A percentile compares a stretch with the other conserved stretches of the same genome.
These are phyloP conservation scores for Taphrorychus bicolor DNA, from an alignment of 2,888 invertebrate genomes.

Conservation along the genomic window DNA sequence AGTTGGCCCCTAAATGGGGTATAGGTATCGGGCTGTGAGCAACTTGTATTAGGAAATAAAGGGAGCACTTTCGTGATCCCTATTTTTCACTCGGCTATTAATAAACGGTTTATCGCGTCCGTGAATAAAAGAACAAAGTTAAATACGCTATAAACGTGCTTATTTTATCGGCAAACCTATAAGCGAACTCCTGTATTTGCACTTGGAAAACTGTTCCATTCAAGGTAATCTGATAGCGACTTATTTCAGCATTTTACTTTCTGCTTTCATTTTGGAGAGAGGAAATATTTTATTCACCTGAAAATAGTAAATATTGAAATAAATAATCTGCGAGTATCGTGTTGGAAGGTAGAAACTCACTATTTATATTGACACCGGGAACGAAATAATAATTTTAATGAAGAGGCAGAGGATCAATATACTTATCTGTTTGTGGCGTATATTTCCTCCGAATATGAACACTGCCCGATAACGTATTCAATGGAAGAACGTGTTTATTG, in stretches of 20 bases:
- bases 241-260: too few species aligned
- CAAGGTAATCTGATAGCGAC: not conserved
- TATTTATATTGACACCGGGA: not conserved
- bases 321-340: too few species aligned
- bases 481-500: not conserved
- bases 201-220: not conserved
- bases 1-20: slow-evolving; percentile 18
- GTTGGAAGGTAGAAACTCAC: too few species aligned
- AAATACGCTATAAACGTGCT: not conserved
- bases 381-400: not conserved
- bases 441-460: not conserved
- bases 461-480: not conserved
- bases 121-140: not conserved
- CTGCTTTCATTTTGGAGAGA: too few species aligned
- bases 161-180: not conserved
- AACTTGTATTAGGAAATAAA: too few species aligned
- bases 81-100: not conserved
- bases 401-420: not conserved
- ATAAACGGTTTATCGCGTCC: not conserved
- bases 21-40: too few species aligned
- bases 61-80: not conserved
- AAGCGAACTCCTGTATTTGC: not conserved
- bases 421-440: too few species aligned
- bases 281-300: too few species aligned
- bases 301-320: too few species aligned